phyloP scores from a whole-genome alignment of 2,888 invertebrate genomes.

The Watsonalla cultraria region DNA sequence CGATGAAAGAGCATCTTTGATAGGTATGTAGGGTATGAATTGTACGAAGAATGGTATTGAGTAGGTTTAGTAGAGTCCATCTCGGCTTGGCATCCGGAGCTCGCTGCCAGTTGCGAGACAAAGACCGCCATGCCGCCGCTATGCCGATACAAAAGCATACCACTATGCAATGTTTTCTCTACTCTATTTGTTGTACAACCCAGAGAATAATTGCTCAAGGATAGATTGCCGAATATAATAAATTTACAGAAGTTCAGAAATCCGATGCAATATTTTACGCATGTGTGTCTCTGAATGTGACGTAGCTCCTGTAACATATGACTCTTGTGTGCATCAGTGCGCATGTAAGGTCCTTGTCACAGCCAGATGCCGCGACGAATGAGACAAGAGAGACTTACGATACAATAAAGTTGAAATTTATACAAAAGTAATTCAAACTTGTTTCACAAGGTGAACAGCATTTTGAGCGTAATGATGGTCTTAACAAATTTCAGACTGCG shows the following conservation, averaged over 20 bases:
- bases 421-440: too few relatives aligned
- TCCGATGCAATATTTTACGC: too few relatives aligned
- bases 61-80: constrained; percentile 2
- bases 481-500: too few relatives aligned
- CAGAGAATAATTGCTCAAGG: constrained; percentile 18
- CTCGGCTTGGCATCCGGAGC: constrained; percentile 22
- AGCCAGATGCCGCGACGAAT: not conserved
- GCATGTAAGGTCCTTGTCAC: not conserved
- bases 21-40: not conserved
- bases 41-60: constrained; percentile 7
- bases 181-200: constrained; percentile 24
- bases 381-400: not conserved
- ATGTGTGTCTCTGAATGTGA: not conserved
- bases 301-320: not conserved
- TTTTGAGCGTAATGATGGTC: too few relatives aligned
- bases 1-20: too few relatives aligned
- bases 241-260: too few relatives aligned
- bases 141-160: constrained; percentile 37
- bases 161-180: constrained; percentile 24
- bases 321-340: not conserved
- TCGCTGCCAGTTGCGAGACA: constrained; percentile 21
- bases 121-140: constrained; percentile 13
- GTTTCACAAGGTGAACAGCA: too few relatives aligned
- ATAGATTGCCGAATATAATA: too few relatives aligned
- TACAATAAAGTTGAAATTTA: too few relatives aligned